A percentile compares a stretch with the other conserved stretches of the same genome.
Conservation (phyloP, 2,113 vertebrate species). For the Platanista minor region DNA sequence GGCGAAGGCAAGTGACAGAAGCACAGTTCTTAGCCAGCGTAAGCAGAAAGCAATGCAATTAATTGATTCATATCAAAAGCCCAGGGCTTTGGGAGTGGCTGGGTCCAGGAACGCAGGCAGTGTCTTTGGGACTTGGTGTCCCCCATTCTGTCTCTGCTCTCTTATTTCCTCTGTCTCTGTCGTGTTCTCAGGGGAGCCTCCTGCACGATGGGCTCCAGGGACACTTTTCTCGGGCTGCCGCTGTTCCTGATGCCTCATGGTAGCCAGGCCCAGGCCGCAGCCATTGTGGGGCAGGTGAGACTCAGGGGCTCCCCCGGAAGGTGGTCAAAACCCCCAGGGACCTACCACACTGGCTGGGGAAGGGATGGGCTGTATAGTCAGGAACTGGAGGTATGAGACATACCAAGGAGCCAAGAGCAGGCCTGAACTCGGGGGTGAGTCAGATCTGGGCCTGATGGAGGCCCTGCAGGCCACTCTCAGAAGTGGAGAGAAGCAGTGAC, state of each 20-base stretch:
- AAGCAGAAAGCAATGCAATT: not conserved
- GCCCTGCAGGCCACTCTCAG: not conserved
- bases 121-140: not conserved
- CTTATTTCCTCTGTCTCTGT: not conserved
- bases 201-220: fast-evolving
- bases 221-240: not conserved
- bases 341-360: not conserved
- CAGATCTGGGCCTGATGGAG: not conserved
- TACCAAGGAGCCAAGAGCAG: not conserved
- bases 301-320: not conserved
- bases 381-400: not conserved
- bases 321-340: too few species aligned
- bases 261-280: not conserved
- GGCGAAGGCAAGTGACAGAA: not conserved
- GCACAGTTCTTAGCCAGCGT: not conserved
- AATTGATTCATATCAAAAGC: not conserved
- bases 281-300: not conserved
- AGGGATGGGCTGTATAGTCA: not conserved
- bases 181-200: not conserved
- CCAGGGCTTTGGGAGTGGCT: not conserved
- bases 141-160: not conserved
- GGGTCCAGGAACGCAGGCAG: not conserved
- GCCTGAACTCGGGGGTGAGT: not conserved
- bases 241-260: fast-evolving
- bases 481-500: not conserved